Evolutionary conservation across 1,140 invertebrate genomes (phyloP).

Genomic region (Elymnias hypermnestra): DNA sequence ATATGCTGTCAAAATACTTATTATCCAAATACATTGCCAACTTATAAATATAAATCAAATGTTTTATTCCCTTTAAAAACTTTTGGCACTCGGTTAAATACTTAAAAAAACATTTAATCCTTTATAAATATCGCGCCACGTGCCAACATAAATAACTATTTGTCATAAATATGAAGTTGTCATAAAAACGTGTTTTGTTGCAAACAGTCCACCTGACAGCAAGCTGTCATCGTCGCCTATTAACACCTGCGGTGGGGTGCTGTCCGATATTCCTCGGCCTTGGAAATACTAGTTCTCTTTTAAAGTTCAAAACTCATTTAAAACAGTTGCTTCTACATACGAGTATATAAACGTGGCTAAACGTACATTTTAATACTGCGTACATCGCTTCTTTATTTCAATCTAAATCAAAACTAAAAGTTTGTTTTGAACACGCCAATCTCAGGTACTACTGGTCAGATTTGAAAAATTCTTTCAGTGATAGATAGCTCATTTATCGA

Average conservation of each 20-base stretch:
- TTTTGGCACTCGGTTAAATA: neutral
- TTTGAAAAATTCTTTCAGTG: too few species aligned
- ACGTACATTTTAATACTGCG: too few species aligned
- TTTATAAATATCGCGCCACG: conserved; percentile 2
- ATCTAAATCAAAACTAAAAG: too few species aligned
- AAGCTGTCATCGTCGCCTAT: conserved; percentile 29
- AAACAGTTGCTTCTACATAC: neutral
- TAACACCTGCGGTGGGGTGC: conserved; percentile 22
- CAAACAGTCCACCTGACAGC: conserved; percentile 27
- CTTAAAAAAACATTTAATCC: conserved; percentile 1
- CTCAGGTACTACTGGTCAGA: too few species aligned
- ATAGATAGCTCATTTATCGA: too few species aligned
- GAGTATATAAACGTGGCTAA: too few species aligned
- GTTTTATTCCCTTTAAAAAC: neutral
- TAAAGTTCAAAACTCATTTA: conserved; percentile 19
- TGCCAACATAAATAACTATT: conserved; percentile 6
- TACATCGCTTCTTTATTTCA: too few species aligned
- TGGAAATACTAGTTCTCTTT: conserved; percentile 18
- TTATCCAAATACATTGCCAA: too few species aligned
- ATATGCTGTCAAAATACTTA: too few species aligned
- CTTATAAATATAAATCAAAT: too few species aligned
- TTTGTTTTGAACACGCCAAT: too few species aligned
- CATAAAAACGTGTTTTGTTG: conserved; percentile 23
- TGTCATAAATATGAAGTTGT: conserved; percentile 10
- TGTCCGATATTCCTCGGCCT: conserved; percentile 24